These are phyloP conservation scores for Argyresthia albistria DNA, from an alignment of 2,888 invertebrate genomes.

Conservation along the genomic window DNA sequence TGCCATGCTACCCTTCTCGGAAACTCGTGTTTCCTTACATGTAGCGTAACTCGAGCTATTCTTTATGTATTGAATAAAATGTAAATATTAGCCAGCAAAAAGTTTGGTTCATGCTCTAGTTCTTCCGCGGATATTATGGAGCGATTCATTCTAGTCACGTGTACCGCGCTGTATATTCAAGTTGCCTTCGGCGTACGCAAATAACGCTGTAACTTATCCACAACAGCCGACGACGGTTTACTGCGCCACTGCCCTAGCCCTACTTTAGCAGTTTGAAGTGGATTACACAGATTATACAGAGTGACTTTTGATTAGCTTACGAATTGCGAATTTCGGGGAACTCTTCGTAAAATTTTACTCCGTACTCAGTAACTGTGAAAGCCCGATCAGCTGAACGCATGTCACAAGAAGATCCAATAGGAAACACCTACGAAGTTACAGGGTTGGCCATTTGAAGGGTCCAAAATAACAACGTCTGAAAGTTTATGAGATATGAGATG, in stretches of 20 bases:
- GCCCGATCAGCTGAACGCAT: too few species aligned
- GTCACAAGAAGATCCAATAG: too few species aligned
- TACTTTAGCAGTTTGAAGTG: too few species aligned
- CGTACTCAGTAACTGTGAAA: too few species aligned
- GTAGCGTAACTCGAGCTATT: constrained; percentile 7
- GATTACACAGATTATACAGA: too few species aligned
- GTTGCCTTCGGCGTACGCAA: constrained; percentile 47
- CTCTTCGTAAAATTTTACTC: too few species aligned
- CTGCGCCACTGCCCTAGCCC: background rate
- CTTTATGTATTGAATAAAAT: constrained; percentile 34
- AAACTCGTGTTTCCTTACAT: constrained; percentile 4
- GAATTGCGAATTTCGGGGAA: background rate
- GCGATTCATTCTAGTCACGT: constrained; percentile 57
- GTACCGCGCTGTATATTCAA: constrained; percentile 50
- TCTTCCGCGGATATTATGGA: constrained; percentile 32
- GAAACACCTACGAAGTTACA: too few species aligned
- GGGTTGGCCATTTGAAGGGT: too few species aligned
- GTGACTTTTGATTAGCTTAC: too few species aligned
- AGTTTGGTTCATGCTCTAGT: constrained; percentile 27
- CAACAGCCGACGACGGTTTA: constrained; percentile 16
- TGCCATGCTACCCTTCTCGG: background rate
- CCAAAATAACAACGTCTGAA: too few species aligned
- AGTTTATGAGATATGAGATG: too few species aligned
- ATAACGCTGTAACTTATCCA: constrained; percentile 46
- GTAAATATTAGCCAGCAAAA: constrained; percentile 35